A percentile compares a stretch with the other conserved stretches of the same genome.
Conservation (phyloP, 2,797 vertebrate species). For the Coregonus sp. region DNA sequence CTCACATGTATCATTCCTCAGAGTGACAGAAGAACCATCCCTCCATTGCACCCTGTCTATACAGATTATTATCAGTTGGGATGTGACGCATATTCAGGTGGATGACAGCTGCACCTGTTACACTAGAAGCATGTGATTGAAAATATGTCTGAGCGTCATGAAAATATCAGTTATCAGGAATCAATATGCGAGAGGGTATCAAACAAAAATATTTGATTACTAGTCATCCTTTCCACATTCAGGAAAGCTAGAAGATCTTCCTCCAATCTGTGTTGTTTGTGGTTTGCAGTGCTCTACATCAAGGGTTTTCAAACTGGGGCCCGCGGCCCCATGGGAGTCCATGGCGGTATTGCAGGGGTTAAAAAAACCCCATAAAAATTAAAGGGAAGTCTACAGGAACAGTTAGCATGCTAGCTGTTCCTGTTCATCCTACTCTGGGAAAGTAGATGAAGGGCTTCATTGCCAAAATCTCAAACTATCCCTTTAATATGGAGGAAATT, state of each 20-base stretch:
- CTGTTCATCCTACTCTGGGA: too few species aligned
- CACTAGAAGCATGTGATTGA: slow-evolving; percentile 12
- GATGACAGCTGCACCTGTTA: background rate
- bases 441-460: too few species aligned
- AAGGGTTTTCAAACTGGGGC: too few species aligned
- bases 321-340: too few species aligned
- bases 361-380: too few species aligned
- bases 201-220: background rate
- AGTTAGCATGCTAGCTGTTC: too few species aligned
- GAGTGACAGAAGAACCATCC: slow-evolving; percentile 21
- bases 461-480: too few species aligned
- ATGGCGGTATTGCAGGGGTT: too few species aligned
- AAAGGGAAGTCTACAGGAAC: too few species aligned
- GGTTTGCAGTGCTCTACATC: too few species aligned
- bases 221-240: background rate
- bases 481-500: too few species aligned
- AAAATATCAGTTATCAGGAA: background rate
- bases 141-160: background rate
- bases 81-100: slow-evolving; percentile 26
- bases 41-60: slow-evolving; percentile 32
- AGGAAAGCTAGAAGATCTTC: background rate
- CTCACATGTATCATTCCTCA: slow-evolving; percentile 22
- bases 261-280: background rate
- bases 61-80: slow-evolving; percentile 22
- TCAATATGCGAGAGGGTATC: too few species aligned